Base-by-base conservation (phyloP, 2,797 vertebrate species). In the Tympanoctomys barrerae region DNA sequence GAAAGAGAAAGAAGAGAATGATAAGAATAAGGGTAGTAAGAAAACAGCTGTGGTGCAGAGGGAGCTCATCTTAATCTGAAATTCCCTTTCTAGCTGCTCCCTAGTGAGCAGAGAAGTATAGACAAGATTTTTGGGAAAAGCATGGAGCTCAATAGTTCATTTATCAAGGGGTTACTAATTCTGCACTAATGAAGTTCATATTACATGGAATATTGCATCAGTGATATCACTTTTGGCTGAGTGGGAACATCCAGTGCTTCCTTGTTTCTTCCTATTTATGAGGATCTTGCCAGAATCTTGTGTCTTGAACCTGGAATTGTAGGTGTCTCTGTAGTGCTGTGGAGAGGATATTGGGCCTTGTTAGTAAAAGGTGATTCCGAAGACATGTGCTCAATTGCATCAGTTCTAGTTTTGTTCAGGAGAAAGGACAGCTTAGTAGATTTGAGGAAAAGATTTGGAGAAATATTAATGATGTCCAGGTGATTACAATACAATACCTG, bases 1-100 rank as follows among this genome's bases (percentile, higher is more conserved):
- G 93, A 7, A 93, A 22, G 84, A 91, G 64, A 62, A 75, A 90
- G 59, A 93, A 78, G 85, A 78, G 39, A 83, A 71, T 39, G 84
- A 87, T 92, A 81, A 91, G 80, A 75, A 46, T 12, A 90, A 75
- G 39, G 36, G 2, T 9, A 22, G 0, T 31, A n/a, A 49, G 57
- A 84, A 87, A 61, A 89, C 64, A 57, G 21, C 46, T 84, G 66
- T 33, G 49, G 14, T 42, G 1, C 0, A 22, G 59, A 77, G 61
- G 94, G 21, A 2, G 4, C 49, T 62, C 59, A 61, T 42, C n/a
- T 90, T 57, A 7, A 77, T 7, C 52, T 66, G n/a, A 28, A 87
- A 19, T 62, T 93, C 36, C 61, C 42, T 91, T 75, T 77, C 52
- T 52, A 64, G 59, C 57, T 86, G 64, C 75, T 73, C 83, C 5